phyloP scores from a whole-genome alignment of 2,113 vertebrate species.

The Tiliqua scincoides region DNA sequence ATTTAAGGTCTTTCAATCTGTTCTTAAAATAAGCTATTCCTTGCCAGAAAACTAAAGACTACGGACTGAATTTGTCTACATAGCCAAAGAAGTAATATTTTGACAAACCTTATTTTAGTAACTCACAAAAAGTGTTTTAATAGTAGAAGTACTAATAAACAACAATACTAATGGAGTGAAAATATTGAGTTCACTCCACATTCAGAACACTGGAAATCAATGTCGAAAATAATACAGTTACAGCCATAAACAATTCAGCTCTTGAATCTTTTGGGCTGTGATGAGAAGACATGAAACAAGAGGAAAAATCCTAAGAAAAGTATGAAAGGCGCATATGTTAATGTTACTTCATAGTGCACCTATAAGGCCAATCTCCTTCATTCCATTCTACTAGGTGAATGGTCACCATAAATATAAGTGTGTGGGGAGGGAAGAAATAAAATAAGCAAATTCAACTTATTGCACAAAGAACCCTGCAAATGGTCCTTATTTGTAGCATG shows the following conservation, averaged over 20 bases:
- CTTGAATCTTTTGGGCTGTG: not conserved
- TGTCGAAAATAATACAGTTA: rapidly evolving
- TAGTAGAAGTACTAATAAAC: not conserved
- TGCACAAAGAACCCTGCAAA: not conserved
- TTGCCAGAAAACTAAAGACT: not conserved
- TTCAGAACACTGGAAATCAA: not conserved
- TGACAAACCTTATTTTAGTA: not conserved
- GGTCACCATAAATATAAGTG: not conserved
- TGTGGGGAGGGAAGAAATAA: rapidly evolving
- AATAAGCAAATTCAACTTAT: not conserved
- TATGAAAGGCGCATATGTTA: not conserved
- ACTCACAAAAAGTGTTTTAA: slow-evolving; percentile 25
- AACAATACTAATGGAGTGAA: not conserved
- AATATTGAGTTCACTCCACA: not conserved
- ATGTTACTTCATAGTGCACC: not conserved
- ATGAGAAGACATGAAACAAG: not conserved
- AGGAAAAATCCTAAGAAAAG: slow-evolving; percentile 1
- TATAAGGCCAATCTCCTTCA: slow-evolving; percentile 28
- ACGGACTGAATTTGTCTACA: not conserved
- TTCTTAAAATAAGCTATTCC: not conserved
- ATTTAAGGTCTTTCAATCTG: not conserved
- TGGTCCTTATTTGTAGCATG: slow-evolving; percentile 12
- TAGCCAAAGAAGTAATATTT: not conserved
- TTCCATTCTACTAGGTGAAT: slow-evolving; percentile 26
- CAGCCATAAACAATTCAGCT: not conserved